Evolutionary conservation across 1,140 invertebrate species (phyloP), one percentile per base, ranked within the genome.

Genomic region (Nixonia krombeini): DNA sequence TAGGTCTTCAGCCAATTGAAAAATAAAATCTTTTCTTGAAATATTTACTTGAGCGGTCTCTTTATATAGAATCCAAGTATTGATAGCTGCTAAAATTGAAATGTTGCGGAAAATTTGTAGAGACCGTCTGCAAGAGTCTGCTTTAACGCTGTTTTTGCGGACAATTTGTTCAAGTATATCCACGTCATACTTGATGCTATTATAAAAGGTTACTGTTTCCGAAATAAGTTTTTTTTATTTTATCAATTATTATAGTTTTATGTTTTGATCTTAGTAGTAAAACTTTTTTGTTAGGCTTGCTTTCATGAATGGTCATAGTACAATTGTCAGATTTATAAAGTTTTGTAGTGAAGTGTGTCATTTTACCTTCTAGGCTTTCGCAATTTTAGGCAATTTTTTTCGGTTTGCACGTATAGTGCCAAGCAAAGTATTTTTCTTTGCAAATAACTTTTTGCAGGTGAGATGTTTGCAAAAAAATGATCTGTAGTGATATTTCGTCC

Each of bases 81-180:
- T 78, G 51, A 75, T 75, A 21, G 40, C 68, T 28, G 70, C 70
- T 49, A 76, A 66, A 65, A 75, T 73, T 28, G 74, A 65, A 28
- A 75, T 59, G 29, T 76, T 76, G 37, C 55, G 76, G 69, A 78
- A 78, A 1, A 71, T 59, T 56, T 80, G 68, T 12, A 79, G 15
- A n/a, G 76, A 70, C 71, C 74, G 76, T 65, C 77, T 67, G 16
- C 64, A 18, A 51, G 51, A 72, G 51, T 21, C 49, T 37, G 64
- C 37, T 72, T 73, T 73, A 0, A 66, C 61, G 4, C 12, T 55
- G 67, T 77, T 78, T 62, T 50, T 52, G 40, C 75, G 10, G 23
- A 67, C 42, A 67, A 78, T 78, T 64, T 78, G 58, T 40, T 75
- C 73, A 3, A 51, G 51, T 10, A 72, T 37, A 52, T 75, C 63